Conservation (phyloP, 2,797 vertebrate species). For the Cryptoblepharus egeriae region DNA sequence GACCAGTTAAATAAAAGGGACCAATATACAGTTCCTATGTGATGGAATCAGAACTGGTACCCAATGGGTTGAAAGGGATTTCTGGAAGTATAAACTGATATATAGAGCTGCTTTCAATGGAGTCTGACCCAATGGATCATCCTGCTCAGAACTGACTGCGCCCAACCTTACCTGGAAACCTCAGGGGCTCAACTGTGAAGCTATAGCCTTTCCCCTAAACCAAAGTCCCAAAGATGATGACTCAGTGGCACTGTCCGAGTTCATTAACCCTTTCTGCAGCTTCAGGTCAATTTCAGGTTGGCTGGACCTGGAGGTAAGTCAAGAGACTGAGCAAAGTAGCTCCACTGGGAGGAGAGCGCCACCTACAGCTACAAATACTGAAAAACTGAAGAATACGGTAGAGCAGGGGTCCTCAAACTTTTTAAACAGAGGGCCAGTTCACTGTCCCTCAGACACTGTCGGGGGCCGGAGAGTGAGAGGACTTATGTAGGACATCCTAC, state of each 20-base stretch:
- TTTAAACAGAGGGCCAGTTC: too few relatives aligned
- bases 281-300: neutral
- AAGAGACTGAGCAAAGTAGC: neutral
- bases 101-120: neutral
- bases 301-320: neutral
- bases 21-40: neutral
- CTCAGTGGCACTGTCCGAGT: neutral
- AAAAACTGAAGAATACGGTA: too few relatives aligned
- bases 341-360: neutral
- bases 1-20: too few relatives aligned
- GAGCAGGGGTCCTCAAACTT: too few relatives aligned
- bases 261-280: neutral
- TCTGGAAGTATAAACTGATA: neutral
- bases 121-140: neutral
- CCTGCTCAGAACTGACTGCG: neutral
- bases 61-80: neutral
- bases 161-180: too few relatives aligned
- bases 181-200: neutral
- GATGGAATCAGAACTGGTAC: neutral
- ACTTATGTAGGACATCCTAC: too few relatives aligned
- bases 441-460: too few relatives aligned
- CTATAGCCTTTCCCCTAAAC: neutral
- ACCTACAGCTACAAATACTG: slow-evolving; percentile 19
- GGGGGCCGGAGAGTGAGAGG: too few relatives aligned
- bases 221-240: neutral